Evolutionary conservation across 2,113 vertebrate species (phyloP), one percentile per base, ranked within the genome.

Genomic region (Corydoras maculifer): DNA sequence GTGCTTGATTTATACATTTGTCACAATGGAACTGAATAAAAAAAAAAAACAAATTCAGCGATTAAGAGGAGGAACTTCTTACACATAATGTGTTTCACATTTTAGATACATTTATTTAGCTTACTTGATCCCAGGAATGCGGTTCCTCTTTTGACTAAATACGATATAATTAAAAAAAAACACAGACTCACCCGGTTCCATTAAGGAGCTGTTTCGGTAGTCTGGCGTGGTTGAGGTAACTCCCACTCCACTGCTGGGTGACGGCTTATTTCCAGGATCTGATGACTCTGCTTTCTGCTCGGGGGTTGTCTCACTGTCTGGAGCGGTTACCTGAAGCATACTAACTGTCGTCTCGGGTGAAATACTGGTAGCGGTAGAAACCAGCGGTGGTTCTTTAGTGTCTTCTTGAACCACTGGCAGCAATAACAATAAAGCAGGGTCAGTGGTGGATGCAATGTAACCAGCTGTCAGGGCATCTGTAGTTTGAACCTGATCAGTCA

Each of bases 401-500:
- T 82, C 75, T 43, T 85, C 78, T 49, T 75, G 69, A 51, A 81
- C 81, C 12, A 78, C 79, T 32, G 75, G 78, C 71, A 80, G 68
- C 84, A 84, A 84, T 0, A 82, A 83, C 48, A 85, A 84, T 74
- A 85, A 72, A 0, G 78, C 68, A 1, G 78, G 25, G 15, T 83
- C 81, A 53, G 78, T 75, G 15, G 79, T 69, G 8, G 70, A 60
- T 4, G 68, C 65, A 13, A 49, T 35, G 25, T 61, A 18, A 14
- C 60, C 70, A 14, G 72, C 63, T 1, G 77, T 55, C 4, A 71
- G 65, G 29, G 62, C 68, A 15, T 80, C 81, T 35, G 58, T 65
- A 25, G 60, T 31, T 8, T 68, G 66, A n/a, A 60, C 25, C 10
- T 57, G 60, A 55, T 64, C 61, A 9, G 63, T 68, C 25, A 57